phyloP scores from a whole-genome alignment of 2,797 vertebrate genomes.

The Sebastes ruberrimus region DNA sequence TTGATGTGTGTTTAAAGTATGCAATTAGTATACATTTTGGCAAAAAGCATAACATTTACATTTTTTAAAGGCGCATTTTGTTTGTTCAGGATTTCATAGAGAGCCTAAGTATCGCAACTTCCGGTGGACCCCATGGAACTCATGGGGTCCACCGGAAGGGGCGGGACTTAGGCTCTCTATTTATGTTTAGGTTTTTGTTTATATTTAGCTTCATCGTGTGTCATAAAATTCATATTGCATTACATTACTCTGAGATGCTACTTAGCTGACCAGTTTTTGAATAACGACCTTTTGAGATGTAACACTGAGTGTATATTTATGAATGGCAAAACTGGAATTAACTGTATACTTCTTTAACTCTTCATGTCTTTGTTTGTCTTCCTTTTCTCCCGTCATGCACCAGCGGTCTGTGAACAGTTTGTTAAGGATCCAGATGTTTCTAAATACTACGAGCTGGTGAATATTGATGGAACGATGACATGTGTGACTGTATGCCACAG shows the following conservation, averaged over 20 bases:
- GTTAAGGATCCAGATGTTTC: neutral
- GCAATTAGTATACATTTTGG: neutral
- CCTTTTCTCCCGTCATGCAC: neutral
- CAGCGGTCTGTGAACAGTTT: neutral
- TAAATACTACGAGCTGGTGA: neutral
- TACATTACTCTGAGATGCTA: neutral
- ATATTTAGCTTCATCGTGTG: neutral
- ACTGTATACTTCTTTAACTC: neutral
- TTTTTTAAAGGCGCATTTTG: neutral
- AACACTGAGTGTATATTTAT: neutral
- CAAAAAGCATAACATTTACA: neutral
- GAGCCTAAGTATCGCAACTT: no score
- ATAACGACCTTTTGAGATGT: neutral
- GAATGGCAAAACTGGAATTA: neutral
- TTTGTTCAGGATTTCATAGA: no score
- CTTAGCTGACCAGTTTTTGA: neutral
- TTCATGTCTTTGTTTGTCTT: neutral
- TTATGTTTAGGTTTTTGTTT: neutral
- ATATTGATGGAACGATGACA: neutral
- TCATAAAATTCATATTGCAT: neutral
- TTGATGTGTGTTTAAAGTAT: neutral
- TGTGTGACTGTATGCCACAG: neutral
- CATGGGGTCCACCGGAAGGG: no score
- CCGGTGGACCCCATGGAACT: no score
- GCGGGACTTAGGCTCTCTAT: no score